Evolutionary conservation across 2,888 invertebrate species (phyloP), one percentile per base, ranked within the genome.

Genomic region (Drosophila hawaiiensis): DNA sequence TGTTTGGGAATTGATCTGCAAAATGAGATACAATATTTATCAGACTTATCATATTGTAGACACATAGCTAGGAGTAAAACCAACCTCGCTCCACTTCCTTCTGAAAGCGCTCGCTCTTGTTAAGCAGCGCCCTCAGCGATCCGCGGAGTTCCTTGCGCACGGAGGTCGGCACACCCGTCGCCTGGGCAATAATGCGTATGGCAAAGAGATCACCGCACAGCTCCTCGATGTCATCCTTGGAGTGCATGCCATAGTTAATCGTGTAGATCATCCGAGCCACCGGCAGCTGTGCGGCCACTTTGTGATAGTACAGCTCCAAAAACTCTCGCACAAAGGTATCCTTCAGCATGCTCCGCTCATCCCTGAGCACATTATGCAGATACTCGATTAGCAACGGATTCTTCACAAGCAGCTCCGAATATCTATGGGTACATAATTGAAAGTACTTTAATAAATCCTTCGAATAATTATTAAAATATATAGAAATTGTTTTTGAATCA

Each of bases 361-460:
- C 98, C 63, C 97, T 93, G 55, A 98, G 94, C 29, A 98, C 96
- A n/a, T 97, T 96, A 92, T 98, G 98, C 73, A 98, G 95, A 92
- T 98, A 98, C 93, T 98, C 98, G 41, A 97, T 95, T 80, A 98
- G 96, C 87, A 97, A 97, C 89, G 95, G 97, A 92, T 97, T 97
- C 77, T 96, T 96, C 58, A 97, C 94, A 70, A 98, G 94, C 94
- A 97, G 95, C 76, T 96, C 96, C 81, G 97, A 96, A 91, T 97
- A 96, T 92, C 96, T 97, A 29, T 29, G 29, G 29, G 29, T 29
- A 6, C 2, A 66, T 16, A 16, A 10, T 9, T 2, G 0, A n/a
- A n/a, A 0, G 6, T 35, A 55, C 9, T 35, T 43, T 35, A 53
- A 4, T 9, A 41, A 39, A 6, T 22, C 16, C 7, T n/a, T 9